Percentiles rank a stretch among this genome's conserved stretches.
Evolutionary conservation across 2,888 invertebrate species (phyloP).

Genomic region (Drosophila hamatofila): DNA sequence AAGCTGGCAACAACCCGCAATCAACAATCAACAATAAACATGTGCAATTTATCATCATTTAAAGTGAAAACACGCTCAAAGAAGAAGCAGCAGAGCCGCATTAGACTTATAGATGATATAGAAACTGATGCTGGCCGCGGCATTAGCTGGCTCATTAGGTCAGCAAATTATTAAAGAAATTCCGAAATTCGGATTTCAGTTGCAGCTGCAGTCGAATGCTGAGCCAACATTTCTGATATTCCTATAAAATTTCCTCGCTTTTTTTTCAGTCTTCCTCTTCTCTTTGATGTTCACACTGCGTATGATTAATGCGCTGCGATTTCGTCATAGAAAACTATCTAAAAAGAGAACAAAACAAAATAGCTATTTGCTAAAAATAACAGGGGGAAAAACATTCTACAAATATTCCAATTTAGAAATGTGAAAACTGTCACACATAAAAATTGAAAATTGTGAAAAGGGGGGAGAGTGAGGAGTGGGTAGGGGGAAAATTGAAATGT

Average conservation of each 20-base stretch:
- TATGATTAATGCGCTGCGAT: constrained; percentile 60
- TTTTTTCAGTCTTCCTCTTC: neutral
- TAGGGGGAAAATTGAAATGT: constrained; percentile 44
- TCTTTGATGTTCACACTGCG: constrained; percentile 41
- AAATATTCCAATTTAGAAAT: constrained; percentile 52
- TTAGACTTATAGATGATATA: constrained; percentile 39
- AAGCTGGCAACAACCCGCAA: constrained; percentile 28
- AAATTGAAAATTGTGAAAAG: neutral
- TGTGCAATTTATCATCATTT: constrained; percentile 70
- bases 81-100: constrained; percentile 19
- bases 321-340: constrained; percentile 36
- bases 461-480: neutral
- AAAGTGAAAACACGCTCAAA: constrained; percentile 67
- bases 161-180: constrained; percentile 49
- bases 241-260: constrained; percentile 1
- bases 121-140: constrained; percentile 43
- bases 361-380: constrained; percentile 53
- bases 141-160: constrained; percentile 60
- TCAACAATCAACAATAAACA: constrained; percentile 47
- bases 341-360: constrained; percentile 19
- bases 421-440: constrained; percentile 62
- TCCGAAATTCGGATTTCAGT: constrained; percentile 37
- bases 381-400: neutral
- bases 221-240: constrained; percentile 13
- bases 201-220: constrained; percentile 42